Percentiles rank a stretch among this genome's conserved stretches.
Conservation (phyloP, 2,113 vertebrate genomes). For the Ceratotherium simum region DNA sequence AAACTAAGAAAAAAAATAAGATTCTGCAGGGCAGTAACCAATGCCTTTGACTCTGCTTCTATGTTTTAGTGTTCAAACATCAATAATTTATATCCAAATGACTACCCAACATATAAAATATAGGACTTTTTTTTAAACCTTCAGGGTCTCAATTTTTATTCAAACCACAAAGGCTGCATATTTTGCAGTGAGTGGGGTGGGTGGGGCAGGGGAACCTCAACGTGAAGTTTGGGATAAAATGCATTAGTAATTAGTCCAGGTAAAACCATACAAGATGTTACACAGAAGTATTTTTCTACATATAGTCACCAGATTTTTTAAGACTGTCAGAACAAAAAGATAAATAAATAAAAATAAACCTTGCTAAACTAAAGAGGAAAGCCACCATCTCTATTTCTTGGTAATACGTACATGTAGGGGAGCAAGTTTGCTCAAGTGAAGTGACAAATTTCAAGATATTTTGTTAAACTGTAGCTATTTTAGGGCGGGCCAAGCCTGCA, state of each 20-base stretch:
- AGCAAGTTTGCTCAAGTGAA: slow-evolving; percentile 80
- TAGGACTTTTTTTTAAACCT: background rate
- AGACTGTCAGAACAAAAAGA: background rate
- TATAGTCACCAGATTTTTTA: background rate
- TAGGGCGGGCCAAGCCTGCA: slow-evolving; percentile 80
- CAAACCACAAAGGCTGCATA: background rate
- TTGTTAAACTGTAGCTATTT: slow-evolving; percentile 84
- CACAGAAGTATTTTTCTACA: slow-evolving; percentile 4
- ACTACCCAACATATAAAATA: background rate
- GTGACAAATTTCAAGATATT: slow-evolving; percentile 78
- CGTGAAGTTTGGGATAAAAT: background rate
- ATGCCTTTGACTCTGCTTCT: background rate
- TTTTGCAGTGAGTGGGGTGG: background rate
- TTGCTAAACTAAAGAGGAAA: background rate
- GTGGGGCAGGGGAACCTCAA: background rate
- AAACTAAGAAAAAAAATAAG: slow-evolving; percentile 65
- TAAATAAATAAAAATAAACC: background rate
- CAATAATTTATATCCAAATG: background rate
- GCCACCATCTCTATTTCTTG: slow-evolving; percentile 51
- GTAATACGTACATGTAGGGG: slow-evolving; percentile 62
- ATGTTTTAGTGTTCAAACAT: slow-evolving; percentile 54
- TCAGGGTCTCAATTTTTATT: background rate
- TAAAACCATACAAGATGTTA: background rate
- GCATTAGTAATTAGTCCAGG: background rate
- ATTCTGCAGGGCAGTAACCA: background rate